A percentile compares a stretch with the other conserved stretches of the same genome.
phyloP scores from a whole-genome alignment of 1,140 invertebrate species.

The Drosophila mojavensis region DNA sequence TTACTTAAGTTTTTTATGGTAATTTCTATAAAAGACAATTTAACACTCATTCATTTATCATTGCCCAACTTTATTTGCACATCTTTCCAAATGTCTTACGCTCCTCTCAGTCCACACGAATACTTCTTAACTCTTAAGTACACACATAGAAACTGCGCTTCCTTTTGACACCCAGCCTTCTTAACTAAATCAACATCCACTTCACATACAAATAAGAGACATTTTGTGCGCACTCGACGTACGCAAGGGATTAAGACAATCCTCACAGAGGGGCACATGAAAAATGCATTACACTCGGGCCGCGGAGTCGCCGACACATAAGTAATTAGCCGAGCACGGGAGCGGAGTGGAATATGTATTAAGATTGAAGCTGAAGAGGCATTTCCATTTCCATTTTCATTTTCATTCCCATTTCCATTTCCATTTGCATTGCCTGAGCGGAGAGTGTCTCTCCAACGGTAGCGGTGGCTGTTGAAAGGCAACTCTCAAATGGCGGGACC shows the following conservation, averaged over 20 bases:
- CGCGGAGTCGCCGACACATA: conserved; percentile 30
- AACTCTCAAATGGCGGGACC: conserved; percentile 33
- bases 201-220: background rate
- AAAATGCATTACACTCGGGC: conserved; percentile 33
- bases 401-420: conserved; percentile 10
- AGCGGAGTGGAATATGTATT: conserved; percentile 21
- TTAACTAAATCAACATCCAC: background rate
- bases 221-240: background rate
- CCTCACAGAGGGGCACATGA: conserved; percentile 34
- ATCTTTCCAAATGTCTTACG: background rate
- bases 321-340: conserved; percentile 58
- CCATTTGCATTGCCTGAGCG: conserved; percentile 12
- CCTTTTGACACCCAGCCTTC: background rate
- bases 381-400: conserved; percentile 25
- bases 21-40: background rate
- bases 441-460: conserved; percentile 7
- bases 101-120: background rate
- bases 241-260: conserved; percentile 2
- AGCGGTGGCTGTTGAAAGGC: conserved; percentile 48
- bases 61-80: background rate
- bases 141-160: background rate
- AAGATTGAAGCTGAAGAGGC: conserved; percentile 12
- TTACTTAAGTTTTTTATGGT: background rate
- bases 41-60: no score
- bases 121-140: background rate